Conservation (phyloP, 2,888 invertebrate genomes). For the Andrena haemorrhoa region DNA sequence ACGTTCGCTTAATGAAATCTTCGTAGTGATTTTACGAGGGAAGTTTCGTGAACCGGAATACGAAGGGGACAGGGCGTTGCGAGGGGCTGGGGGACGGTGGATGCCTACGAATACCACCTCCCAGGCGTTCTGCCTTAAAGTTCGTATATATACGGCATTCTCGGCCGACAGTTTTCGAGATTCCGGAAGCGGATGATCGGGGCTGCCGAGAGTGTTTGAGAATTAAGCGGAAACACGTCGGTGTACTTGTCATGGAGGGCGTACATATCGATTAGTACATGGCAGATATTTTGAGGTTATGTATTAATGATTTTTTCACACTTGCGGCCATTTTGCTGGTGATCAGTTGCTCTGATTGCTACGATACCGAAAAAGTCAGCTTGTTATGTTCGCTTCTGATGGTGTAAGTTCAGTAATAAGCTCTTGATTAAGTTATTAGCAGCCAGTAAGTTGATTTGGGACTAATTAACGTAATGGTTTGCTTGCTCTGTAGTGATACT, state of each 20-base stretch:
- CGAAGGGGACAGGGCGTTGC: constrained; percentile 14
- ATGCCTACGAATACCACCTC: constrained; percentile 41
- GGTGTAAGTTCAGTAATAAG: too few species aligned
- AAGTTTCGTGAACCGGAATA: constrained; percentile 73
- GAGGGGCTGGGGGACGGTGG: constrained; percentile 8
- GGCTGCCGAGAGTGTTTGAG: constrained; percentile 51
- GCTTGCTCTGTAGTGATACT: too few species aligned
- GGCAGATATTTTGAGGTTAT: neutral
- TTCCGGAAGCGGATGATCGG: constrained; percentile 47
- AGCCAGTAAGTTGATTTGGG: too few species aligned
- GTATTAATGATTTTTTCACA: neutral
- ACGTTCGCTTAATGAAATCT: constrained; percentile 78
- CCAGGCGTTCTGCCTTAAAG: constrained; percentile 16
- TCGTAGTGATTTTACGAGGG: constrained; percentile 76
- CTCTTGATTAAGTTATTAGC: too few species aligned
- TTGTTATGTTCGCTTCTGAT: too few species aligned
- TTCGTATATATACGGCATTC: constrained; percentile 58
- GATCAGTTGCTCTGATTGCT: too few species aligned
- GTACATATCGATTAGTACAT: constrained; percentile 29
- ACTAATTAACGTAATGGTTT: too few species aligned
- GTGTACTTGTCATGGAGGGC: constrained; percentile 22
- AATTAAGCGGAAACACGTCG: constrained; percentile 63
- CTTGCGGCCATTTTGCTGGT: too few species aligned
- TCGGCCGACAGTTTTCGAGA: constrained; percentile 60
- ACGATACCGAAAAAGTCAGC: too few species aligned